Percentiles rank a stretch among this genome's conserved stretches.
Evolutionary conservation across 2,113 vertebrate species (phyloP).

Genomic region (Ceuthmochares aereus): DNA sequence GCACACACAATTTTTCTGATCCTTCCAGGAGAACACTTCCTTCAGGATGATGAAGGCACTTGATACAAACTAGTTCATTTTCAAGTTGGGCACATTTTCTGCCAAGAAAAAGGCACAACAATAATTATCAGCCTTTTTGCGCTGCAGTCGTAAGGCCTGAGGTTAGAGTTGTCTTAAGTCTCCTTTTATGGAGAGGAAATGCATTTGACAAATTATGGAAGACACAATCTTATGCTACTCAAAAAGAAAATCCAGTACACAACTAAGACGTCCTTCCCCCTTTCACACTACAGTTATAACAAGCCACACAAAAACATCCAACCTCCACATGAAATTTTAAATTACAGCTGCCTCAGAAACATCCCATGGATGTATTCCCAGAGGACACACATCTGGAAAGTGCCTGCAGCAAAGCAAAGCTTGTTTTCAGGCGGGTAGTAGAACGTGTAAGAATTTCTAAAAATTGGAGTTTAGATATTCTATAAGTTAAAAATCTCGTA

Average conservation of each 20-base stretch:
- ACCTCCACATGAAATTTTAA: not conserved
- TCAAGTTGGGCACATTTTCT: not conserved
- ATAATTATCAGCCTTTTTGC: not conserved
- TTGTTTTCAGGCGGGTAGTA: not conserved
- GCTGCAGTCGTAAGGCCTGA: not conserved
- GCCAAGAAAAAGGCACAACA: not conserved
- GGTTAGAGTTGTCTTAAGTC: not conserved
- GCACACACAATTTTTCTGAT: not conserved
- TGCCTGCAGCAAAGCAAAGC: not conserved
- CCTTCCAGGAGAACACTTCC: not conserved
- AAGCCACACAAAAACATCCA: not conserved
- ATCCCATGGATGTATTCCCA: not conserved
- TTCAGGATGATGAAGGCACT: not conserved
- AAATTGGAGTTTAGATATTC: not conserved
- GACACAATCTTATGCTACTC: not conserved
- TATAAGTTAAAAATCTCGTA: not conserved
- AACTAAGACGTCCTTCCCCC: not conserved
- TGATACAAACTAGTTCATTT: not conserved
- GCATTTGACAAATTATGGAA: not conserved
- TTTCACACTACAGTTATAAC: not conserved
- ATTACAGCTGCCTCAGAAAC: not conserved
- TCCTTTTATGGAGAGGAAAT: not conserved
- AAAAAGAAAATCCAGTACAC: not conserved
- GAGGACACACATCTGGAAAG: not conserved
- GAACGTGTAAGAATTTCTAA: not conserved